These are phyloP conservation scores for Trichomycterus rosablanca DNA, from an alignment of 2,113 vertebrate species.

Conservation along the genomic window DNA sequence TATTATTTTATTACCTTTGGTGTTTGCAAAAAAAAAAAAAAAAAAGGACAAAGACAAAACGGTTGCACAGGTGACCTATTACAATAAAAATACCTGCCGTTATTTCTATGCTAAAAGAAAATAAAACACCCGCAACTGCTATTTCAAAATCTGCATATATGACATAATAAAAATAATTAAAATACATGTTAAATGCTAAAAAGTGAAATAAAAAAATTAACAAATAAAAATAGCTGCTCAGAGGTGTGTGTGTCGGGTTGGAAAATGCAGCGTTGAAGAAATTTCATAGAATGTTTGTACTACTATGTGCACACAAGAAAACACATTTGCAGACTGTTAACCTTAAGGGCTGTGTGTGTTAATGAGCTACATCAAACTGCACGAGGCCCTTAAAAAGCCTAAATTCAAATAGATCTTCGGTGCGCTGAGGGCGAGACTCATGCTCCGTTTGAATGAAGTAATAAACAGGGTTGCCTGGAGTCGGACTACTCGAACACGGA, in stretches of 20 bases:
- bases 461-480: no score
- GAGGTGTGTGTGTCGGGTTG: no score
- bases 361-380: slow-evolving; percentile 47
- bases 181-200: background rate
- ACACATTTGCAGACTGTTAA: slow-evolving; percentile 20
- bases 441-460: slow-evolving; percentile 20
- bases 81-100: slow-evolving; percentile 29
- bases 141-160: slow-evolving; percentile 44
- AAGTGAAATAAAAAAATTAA: background rate
- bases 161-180: slow-evolving; percentile 7
- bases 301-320: background rate
- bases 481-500: no score
- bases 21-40: slow-evolving; percentile 53
- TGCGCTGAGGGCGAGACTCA: slow-evolving; percentile 39
- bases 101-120: slow-evolving; percentile 32
- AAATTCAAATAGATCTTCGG: slow-evolving; percentile 60
- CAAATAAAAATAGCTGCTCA: background rate
- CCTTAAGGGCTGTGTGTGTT: slow-evolving; percentile 28
- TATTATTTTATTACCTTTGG: slow-evolving; percentile 70
- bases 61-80: slow-evolving; percentile 35
- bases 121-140: no score
- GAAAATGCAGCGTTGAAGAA: slow-evolving; percentile 8
- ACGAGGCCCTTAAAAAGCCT: slow-evolving; percentile 71
- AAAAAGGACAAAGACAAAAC: no score
- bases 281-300: slow-evolving; percentile 10